These are phyloP conservation scores for Ciconia stormi DNA, from an alignment of 2,113 vertebrate species.

Conservation along the genomic window DNA sequence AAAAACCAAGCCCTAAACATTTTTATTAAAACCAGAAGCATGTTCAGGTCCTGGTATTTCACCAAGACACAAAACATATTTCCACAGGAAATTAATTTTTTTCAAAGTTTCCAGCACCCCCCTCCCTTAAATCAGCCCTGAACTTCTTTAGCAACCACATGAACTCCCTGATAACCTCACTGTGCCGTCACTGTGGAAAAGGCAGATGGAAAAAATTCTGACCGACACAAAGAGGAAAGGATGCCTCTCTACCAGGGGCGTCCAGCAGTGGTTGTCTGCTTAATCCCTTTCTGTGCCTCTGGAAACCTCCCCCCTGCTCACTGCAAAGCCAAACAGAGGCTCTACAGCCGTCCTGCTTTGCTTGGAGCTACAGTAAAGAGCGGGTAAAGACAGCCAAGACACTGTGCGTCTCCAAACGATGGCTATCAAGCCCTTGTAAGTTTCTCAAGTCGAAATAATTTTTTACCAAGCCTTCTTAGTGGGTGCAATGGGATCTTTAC, in stretches of 20 bases:
- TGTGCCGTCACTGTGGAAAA: background rate
- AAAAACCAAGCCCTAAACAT: conserved; percentile 23
- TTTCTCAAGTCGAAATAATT: background rate
- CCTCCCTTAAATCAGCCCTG: conserved; percentile 18
- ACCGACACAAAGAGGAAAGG: background rate
- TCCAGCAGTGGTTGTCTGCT: background rate
- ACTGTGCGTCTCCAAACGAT: accelerated
- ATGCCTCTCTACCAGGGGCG: background rate
- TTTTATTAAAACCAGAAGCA: conserved; percentile 59
- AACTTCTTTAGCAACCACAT: conserved; percentile 3
- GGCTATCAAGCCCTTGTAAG: background rate
- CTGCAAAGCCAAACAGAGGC: background rate
- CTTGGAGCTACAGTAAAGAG: background rate
- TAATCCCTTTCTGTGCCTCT: background rate
- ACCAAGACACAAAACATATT: conserved; percentile 43
- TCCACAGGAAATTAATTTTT: conserved; percentile 55
- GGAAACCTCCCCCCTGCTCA: background rate
- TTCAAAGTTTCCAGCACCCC: conserved; percentile 13
- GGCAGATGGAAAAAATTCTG: conserved; percentile 1
- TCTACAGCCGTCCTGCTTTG: background rate
- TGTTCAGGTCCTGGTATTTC: conserved; percentile 21
- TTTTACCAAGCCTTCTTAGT: background rate
- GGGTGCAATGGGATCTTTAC: background rate
- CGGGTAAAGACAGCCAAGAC: background rate
- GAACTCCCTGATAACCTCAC: conserved; percentile 38